Percentiles rank a stretch among this genome's conserved stretches.
Conservation (phyloP, 2,888 invertebrate species). For the Parthenolecanium corni region DNA sequence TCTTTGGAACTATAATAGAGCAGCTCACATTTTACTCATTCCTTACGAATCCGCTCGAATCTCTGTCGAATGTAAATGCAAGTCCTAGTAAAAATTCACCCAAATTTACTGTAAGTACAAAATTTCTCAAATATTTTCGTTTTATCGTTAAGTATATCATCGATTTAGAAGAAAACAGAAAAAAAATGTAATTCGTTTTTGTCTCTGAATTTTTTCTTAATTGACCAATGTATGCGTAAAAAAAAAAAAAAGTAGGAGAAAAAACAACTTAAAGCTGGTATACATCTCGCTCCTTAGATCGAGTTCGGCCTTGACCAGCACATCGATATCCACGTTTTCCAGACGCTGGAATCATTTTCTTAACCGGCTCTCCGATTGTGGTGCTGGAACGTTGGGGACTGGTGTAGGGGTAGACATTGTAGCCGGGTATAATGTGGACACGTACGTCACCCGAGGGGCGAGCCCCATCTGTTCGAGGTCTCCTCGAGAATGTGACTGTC, state of each 20-base stretch:
- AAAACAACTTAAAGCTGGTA: slow-evolving; percentile 16
- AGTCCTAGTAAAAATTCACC: too few relatives aligned
- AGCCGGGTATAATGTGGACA: slow-evolving; percentile 62
- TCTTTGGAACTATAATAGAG: too few relatives aligned
- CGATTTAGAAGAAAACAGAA: not conserved
- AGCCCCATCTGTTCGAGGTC: slow-evolving; percentile 45
- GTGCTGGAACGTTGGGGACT: slow-evolving; percentile 44
- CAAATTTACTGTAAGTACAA: too few relatives aligned
- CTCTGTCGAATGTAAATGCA: too few relatives aligned
- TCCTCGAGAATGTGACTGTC: slow-evolving; percentile 52
- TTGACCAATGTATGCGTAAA: not conserved
- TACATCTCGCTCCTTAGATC: slow-evolving; percentile 22
- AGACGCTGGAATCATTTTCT: not conserved
- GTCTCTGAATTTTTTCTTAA: not conserved
- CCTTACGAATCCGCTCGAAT: too few relatives aligned
- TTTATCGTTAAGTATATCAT: not conserved
- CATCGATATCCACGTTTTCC: slow-evolving; percentile 4
- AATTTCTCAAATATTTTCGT: not conserved
- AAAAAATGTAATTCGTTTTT: not conserved
- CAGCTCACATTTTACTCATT: too few relatives aligned
- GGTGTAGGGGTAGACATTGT: slow-evolving; percentile 53
- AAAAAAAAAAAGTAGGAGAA: not conserved
- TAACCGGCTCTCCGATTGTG: slow-evolving; percentile 9
- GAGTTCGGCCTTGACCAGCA: slow-evolving; percentile 1
- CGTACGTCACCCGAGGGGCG: slow-evolving; percentile 51